Evolutionary conservation across 1,140 invertebrate species (phyloP).

Genomic region (Sminthurides bifidus): DNA sequence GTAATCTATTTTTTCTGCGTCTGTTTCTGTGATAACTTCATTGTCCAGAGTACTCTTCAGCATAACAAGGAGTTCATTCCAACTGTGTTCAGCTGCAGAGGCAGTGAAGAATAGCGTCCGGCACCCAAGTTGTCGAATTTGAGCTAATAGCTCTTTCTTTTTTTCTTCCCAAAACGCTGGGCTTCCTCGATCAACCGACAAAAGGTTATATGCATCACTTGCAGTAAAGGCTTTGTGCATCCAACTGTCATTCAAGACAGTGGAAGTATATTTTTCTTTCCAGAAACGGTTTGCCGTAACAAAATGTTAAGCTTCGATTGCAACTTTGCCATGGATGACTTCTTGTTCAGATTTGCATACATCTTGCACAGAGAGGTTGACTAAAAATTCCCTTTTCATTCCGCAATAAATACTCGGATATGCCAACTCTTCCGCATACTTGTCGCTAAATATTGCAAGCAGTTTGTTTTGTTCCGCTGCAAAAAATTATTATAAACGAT

Average conservation of each 20-base stretch:
- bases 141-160: constrained; percentile 30
- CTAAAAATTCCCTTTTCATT: background rate
- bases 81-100: constrained; percentile 37
- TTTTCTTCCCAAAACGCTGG: constrained; percentile 16
- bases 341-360: constrained; percentile 7
- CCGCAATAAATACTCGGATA: constrained; percentile 7
- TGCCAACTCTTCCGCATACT: constrained; percentile 14
- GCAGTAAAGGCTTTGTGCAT: no score
- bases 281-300: no score
- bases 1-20: background rate
- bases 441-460: background rate
- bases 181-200: constrained; percentile 33
- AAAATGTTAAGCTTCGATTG: no score
- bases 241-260: no score
- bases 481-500: no score
- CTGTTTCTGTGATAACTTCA: constrained; percentile 26
- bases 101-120: constrained; percentile 36
- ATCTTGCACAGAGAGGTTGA: background rate
- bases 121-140: constrained; percentile 36
- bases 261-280: no score
- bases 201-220: no score
- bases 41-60: constrained; percentile 35
- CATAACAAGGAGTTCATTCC: constrained; percentile 34
- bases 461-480: constrained; percentile 4
- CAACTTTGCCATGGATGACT: no score